phyloP scores from a whole-genome alignment of 2,888 invertebrate species.

The Cheilosia variabilis region DNA sequence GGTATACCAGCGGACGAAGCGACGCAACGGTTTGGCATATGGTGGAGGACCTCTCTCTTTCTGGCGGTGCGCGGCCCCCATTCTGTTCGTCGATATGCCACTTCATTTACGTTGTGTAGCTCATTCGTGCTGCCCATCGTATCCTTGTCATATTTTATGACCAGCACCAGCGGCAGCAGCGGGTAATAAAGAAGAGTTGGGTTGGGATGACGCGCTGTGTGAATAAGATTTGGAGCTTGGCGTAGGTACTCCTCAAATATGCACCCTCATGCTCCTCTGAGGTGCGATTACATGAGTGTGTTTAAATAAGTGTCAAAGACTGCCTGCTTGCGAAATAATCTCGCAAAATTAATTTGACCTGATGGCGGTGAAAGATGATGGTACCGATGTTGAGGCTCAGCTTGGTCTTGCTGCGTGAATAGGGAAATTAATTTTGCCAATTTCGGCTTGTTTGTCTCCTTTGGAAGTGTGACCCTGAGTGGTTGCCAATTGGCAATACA shows the following conservation, averaged over 20 bases:
- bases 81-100: slow-evolving; percentile 55
- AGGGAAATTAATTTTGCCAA: slow-evolving; percentile 58
- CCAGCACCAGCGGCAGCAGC: slow-evolving; percentile 36
- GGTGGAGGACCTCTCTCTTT: slow-evolving; percentile 20
- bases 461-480: slow-evolving; percentile 55
- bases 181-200: slow-evolving; percentile 15
- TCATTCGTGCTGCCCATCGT: slow-evolving; percentile 45
- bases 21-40: neutral
- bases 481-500: slow-evolving; percentile 25
- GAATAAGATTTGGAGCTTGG: neutral
- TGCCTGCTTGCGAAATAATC: slow-evolving; percentile 51
- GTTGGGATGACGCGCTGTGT: slow-evolving; percentile 12
- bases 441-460: slow-evolving; percentile 35
- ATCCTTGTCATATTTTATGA: slow-evolving; percentile 64
- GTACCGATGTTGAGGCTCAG: slow-evolving; percentile 27
- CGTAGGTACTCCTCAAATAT: neutral
- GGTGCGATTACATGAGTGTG: slow-evolving; percentile 67
- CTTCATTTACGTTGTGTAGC: slow-evolving; percentile 64
- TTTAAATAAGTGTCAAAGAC: slow-evolving; percentile 73
- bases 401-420: slow-evolving; percentile 27
- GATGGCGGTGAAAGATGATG: slow-evolving; percentile 57
- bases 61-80: slow-evolving; percentile 18
- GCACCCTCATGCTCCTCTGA: slow-evolving; percentile 7
- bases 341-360: slow-evolving; percentile 62
- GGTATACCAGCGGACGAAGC: slow-evolving; percentile 17